These are phyloP conservation scores for Sebastes iracundus DNA, from an alignment of 2,797 vertebrate genomes.

Conservation along the genomic window DNA sequence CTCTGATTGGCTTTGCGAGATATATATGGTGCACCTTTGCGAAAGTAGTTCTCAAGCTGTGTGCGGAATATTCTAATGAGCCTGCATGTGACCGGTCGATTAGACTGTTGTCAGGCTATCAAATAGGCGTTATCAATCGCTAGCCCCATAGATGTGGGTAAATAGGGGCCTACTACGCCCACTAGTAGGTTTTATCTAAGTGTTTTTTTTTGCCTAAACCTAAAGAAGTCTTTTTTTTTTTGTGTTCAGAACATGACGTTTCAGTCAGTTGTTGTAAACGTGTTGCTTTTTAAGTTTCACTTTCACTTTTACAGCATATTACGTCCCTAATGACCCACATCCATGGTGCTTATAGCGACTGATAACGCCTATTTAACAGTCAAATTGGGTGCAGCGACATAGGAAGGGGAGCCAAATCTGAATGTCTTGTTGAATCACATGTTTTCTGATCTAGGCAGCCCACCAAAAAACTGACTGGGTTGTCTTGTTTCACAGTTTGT, in stretches of 20 bases:
- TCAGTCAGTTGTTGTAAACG: no score
- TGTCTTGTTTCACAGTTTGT: neutral
- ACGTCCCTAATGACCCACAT: neutral
- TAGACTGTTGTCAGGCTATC: neutral
- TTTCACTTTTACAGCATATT: neutral
- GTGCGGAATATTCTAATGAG: neutral
- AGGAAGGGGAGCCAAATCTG: neutral
- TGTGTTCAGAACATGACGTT: no score
- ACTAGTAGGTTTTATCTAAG: neutral
- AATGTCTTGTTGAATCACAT: neutral
- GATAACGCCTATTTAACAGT: neutral
- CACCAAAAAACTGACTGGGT: neutral
- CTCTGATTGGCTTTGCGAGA: no score
- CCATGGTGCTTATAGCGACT: neutral
- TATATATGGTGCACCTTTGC: no score
- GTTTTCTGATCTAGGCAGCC: neutral
- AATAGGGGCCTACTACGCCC: neutral
- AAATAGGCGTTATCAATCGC: neutral
- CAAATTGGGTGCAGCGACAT: neutral
- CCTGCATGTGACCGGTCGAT: neutral
- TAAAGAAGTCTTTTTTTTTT: neutral
- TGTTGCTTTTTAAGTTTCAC: neutral
- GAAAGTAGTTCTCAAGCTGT: neutral
- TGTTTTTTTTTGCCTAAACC: neutral
- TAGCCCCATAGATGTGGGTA: neutral